Evolutionary conservation across 1,140 invertebrate species (phyloP).

Genomic region (Drosophila repleta): DNA sequence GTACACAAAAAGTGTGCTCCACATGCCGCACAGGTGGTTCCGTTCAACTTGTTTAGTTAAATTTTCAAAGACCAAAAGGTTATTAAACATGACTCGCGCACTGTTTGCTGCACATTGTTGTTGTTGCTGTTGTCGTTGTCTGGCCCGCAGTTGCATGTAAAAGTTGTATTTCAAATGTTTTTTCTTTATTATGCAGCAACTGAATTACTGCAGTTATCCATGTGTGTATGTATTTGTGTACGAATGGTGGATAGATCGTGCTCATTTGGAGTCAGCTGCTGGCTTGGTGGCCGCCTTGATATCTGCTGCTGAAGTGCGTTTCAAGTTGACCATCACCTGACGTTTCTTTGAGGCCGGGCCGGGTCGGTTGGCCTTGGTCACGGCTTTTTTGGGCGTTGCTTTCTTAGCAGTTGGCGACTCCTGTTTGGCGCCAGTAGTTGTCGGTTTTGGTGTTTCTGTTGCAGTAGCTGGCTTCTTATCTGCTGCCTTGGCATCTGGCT

Average conservation of each 20-base stretch:
- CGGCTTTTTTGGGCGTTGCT: slow-evolving; percentile 45
- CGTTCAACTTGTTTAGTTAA: slow-evolving; percentile 37
- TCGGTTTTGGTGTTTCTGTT: slow-evolving; percentile 32
- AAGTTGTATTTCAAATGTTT: slow-evolving; percentile 50
- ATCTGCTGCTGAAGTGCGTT: slow-evolving; percentile 55
- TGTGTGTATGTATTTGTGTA: slow-evolving; percentile 10
- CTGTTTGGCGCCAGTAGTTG: slow-evolving; percentile 16
- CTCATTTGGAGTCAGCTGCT: slow-evolving; percentile 56
- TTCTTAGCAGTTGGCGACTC: slow-evolving; percentile 45
- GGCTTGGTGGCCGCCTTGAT: slow-evolving; percentile 61
- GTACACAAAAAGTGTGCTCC: slow-evolving; percentile 25
- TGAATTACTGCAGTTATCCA: slow-evolving; percentile 57
- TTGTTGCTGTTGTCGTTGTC: too few species aligned
- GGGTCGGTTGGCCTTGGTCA: slow-evolving; percentile 48
- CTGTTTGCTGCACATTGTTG: slow-evolving; percentile 30
- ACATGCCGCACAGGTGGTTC: slow-evolving; percentile 45
- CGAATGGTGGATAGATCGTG: slow-evolving; percentile 30
- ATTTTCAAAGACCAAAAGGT: slow-evolving; percentile 60
- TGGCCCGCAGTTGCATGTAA: slow-evolving; percentile 47
- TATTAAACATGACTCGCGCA: slow-evolving; percentile 61
- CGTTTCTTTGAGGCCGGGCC: slow-evolving; percentile 67
- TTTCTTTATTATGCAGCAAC: slow-evolving; percentile 51
- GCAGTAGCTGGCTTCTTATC: slow-evolving; percentile 52
- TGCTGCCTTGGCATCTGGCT: slow-evolving; percentile 30
- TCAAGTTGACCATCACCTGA: slow-evolving; percentile 67